Evolutionary conservation across 2,797 vertebrate species (phyloP).

Genomic region (Chrysocyon brachyurus): DNA sequence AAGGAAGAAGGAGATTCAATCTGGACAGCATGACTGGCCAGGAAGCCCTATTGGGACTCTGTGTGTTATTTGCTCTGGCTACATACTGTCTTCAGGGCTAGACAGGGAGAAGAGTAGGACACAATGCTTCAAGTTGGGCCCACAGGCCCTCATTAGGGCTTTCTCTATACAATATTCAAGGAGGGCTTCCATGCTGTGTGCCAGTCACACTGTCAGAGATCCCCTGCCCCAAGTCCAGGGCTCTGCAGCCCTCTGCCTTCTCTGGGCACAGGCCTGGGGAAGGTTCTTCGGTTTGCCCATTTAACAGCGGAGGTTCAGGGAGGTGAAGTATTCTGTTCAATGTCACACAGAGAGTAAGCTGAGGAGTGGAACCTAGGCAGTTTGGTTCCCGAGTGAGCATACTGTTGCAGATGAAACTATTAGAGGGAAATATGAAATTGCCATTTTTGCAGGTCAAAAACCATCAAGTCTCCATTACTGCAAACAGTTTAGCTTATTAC

Average conservation of each 20-base stretch:
- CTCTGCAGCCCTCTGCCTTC: neutral
- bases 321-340: neutral
- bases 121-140: rapidly evolving
- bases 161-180: neutral
- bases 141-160: neutral
- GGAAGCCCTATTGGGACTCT: neutral
- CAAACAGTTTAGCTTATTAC: neutral
- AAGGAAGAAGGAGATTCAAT: neutral
- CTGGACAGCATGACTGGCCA: neutral
- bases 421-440: neutral
- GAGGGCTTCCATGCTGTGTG: neutral
- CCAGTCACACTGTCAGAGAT: neutral
- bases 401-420: neutral
- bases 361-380: neutral
- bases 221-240: neutral
- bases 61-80: neutral
- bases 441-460: neutral
- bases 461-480: neutral
- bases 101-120: neutral
- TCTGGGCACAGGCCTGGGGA: neutral
- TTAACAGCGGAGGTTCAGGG: neutral
- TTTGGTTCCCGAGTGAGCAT: too few species aligned
- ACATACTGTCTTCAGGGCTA: neutral
- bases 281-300: neutral
- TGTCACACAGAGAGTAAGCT: too few species aligned